Evolutionary conservation across 2,797 vertebrate genomes (phyloP).

Genomic region (Uromys caudimaculatus): DNA sequence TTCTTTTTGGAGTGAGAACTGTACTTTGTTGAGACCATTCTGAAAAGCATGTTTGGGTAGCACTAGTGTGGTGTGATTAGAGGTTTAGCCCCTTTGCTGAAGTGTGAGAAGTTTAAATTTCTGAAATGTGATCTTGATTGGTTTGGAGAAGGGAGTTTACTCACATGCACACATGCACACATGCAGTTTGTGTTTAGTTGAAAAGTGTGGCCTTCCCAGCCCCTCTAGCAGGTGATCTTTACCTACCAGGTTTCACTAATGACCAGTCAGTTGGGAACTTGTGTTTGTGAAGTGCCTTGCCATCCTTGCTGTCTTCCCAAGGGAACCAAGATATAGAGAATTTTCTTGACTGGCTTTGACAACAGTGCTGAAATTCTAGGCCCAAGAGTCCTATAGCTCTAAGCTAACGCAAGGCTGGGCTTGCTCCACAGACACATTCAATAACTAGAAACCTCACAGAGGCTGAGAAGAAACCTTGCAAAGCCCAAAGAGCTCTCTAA

Average conservation of each 20-base stretch:
- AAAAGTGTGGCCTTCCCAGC: background rate
- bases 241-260: slow-evolving; percentile 61
- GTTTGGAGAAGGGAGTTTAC: background rate
- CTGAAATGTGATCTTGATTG: background rate
- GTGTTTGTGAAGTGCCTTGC: slow-evolving; percentile 63
- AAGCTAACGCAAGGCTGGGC: background rate
- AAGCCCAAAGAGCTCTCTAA: background rate
- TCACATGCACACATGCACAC: background rate
- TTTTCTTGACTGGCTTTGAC: slow-evolving; percentile 55
- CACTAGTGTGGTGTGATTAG: too few relatives aligned
- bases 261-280: slow-evolving; percentile 62
- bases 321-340: slow-evolving; percentile 49
- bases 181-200: background rate
- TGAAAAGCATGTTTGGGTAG: background rate
- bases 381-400: slow-evolving; percentile 22
- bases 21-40: background rate
- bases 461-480: background rate
- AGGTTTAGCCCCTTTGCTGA: background rate
- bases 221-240: background rate
- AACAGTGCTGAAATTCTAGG: slow-evolving; percentile 42
- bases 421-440: background rate
- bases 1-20: background rate
- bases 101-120: background rate
- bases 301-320: background rate
- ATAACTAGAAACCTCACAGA: background rate